Base-by-base conservation (phyloP, 2,888 invertebrate genomes). In the Polia nebulosa region DNA sequence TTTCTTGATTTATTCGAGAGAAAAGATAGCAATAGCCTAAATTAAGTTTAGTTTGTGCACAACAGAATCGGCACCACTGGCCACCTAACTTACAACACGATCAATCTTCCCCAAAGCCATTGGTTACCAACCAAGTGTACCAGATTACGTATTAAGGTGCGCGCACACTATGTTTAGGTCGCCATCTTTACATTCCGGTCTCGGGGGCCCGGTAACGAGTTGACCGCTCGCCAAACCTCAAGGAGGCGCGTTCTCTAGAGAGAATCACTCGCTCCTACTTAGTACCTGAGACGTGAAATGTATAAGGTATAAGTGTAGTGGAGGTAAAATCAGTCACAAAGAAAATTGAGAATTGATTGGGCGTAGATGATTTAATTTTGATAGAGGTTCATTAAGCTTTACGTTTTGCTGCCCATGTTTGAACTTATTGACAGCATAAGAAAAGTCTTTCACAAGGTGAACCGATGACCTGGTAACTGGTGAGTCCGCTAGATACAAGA, bases 141-240 rank as follows among this genome's bases (percentile, higher is more conserved):
- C 29, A 47, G 25, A 49, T 66, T 58, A 67, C 29, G 25, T 56
- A 63, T 56, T 60, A 76, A 60, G 44, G 55, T 69, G 25, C 57
- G 9, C n/a, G 32, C 44, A 47, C 39, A 62, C 64, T 59, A 25
- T 45, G 39, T 69, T 55, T 62, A 53, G 52, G 29, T 1, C 39
- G 47, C 59, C 62, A 55, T 62, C 41, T 65, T 52, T 62, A 53
- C 39, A 72, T 72, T 72, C 63, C 25, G 22, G 69, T 45, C 65
- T 67, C 57, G 44, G 53, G 49, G 49, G 57, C 41, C 25, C 61
- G 32, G 78, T 87, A 88, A 88, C 81, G 84, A 88, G 85, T 82
- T 86, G 86, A 87, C 87, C 86, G 76, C 68, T 64, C 60, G 81
- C 87, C 88, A 87, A 86, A 80, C 85, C 83, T 64, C 85, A 60